Percentiles rank a stretch among this genome's conserved stretches.
phyloP scores from a whole-genome alignment of 1,140 invertebrate genomes.

The Heliconius hermathena region DNA sequence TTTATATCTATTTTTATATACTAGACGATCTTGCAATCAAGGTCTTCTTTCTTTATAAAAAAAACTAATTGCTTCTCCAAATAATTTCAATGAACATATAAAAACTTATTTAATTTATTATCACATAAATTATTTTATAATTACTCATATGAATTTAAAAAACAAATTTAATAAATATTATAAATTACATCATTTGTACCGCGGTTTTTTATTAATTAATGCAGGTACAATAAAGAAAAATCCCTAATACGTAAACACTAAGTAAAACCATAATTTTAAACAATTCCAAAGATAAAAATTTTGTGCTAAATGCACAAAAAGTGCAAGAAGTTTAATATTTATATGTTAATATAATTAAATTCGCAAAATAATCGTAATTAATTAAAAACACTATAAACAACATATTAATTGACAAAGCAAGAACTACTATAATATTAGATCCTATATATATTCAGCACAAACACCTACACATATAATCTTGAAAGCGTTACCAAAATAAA shows the following conservation, averaged over 20 bases:
- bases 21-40: too few relatives aligned
- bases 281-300: not conserved
- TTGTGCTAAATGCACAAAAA: not conserved
- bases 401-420: not conserved
- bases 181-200: not conserved
- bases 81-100: too few relatives aligned
- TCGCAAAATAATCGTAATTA: not conserved
- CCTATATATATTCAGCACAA: constrained; percentile 26
- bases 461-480: constrained; percentile 34
- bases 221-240: not conserved
- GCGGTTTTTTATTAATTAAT: not conserved
- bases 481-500: constrained; percentile 47
- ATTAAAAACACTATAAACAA: not conserved
- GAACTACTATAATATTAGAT: constrained; percentile 1
- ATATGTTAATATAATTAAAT: not conserved
- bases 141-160: not conserved
- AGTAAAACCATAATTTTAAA: not conserved
- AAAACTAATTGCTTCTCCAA: too few relatives aligned
- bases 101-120: not conserved
- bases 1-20: too few relatives aligned
- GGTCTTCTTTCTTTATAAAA: too few relatives aligned
- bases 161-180: not conserved
- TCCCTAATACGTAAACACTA: not conserved
- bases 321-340: not conserved
- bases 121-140: not conserved